Base-by-base conservation (phyloP, 2,113 vertebrate genomes). In the Jacana jacana region DNA sequence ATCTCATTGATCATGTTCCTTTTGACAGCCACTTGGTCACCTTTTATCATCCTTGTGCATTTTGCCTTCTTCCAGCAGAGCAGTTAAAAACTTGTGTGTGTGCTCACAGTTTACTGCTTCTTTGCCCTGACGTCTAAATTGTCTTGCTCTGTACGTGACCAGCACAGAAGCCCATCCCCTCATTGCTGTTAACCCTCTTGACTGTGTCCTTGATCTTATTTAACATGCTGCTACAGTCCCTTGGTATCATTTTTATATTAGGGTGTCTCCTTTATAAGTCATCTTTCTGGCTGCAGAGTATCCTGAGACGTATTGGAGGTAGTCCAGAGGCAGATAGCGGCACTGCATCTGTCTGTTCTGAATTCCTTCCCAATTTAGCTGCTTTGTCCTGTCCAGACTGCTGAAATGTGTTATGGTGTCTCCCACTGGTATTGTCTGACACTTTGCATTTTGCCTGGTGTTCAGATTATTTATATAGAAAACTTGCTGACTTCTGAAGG, bases 341-440 rank as follows among this genome's bases (percentile, higher is more conserved):
- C 28, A 5, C 44, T 78, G 46, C 80, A 55, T 90, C 60, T 94
- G 37, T 35, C 55, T 82, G 82, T 90, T 69, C 80, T 46, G 68
- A 84, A 83, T 65, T 75, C 78, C 39, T 80, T 88, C 90, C 52
- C 73, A 81, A 82, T 63, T 86, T 73, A 40, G 82, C 92, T 94
- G 64, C 52, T 42, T 57, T 71, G 39, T 79, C 48, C 86, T 88
- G 58, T 81, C 35, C 80, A 86, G 77, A 39, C 72, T 78, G 80
- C 46, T 91, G 68, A 54, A 88, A 83, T 13, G 40, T 55, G 15
- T 80, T 46, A 16, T 22, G 66, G 60, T 92, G 20, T 93, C 61
- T 96, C 94, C 71, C 85, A 70, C 68, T 58, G 92, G 72, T 49
- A 63, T 70, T 66, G 88, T 86, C 95, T 95, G 92, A 72, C 84